Conservation (phyloP, 2,888 invertebrate genomes). For the Tenthredo scrophulariae region DNA sequence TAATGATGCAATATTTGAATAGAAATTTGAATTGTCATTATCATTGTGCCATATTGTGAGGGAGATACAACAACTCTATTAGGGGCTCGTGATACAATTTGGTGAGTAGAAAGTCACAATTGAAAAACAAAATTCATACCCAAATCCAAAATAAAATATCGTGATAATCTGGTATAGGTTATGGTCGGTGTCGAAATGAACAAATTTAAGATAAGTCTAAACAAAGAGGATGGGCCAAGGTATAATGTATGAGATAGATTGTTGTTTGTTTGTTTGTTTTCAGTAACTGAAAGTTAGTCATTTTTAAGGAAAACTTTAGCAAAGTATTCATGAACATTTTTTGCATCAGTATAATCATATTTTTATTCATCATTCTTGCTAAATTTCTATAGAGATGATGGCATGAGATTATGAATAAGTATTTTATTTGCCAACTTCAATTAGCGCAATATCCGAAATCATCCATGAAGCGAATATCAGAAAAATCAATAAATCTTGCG, state of each 20-base stretch:
- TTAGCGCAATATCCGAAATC: background rate
- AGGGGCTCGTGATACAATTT: background rate
- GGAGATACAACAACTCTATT: background rate
- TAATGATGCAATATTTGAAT: background rate
- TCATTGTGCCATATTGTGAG: slow-evolving; percentile 1
- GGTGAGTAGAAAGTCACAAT: slow-evolving; percentile 18
- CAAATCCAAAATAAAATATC: background rate
- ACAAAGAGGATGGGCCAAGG: background rate
- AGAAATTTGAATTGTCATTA: background rate
- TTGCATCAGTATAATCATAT: background rate
- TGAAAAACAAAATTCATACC: background rate
- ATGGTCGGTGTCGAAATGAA: background rate
- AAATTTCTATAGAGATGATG: background rate
- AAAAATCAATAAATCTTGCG: slow-evolving; percentile 36
- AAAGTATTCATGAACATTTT: background rate
- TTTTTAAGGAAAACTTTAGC: background rate
- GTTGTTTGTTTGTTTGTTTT: slow-evolving; percentile 9
- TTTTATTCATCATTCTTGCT: background rate
- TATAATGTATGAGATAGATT: background rate
- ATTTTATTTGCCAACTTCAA: background rate
- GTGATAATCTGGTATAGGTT: slow-evolving; percentile 4
- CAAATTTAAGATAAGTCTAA: background rate
- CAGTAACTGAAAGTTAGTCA: background rate
- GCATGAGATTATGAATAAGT: slow-evolving; percentile 6
- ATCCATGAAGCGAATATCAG: slow-evolving; percentile 1